Percentiles rank a stretch among this genome's conserved stretches.
Conservation (phyloP, 2,888 invertebrate species). For the Pyrgus malvae region DNA sequence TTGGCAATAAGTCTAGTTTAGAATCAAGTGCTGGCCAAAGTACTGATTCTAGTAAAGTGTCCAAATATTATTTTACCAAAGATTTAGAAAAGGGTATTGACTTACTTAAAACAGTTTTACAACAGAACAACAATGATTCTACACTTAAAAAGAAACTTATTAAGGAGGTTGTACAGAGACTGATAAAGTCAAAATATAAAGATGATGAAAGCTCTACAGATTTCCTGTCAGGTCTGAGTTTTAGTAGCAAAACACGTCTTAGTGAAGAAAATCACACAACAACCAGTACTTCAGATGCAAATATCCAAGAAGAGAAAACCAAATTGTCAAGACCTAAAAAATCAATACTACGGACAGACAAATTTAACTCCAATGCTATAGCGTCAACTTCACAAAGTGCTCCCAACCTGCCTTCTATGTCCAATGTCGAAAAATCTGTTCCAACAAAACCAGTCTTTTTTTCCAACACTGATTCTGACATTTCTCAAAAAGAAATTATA, state of each 20-base stretch:
- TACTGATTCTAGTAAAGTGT: conserved; percentile 69
- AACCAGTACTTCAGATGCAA: conserved; percentile 67
- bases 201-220: conserved; percentile 79
- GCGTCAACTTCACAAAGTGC: conserved; percentile 73
- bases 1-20: conserved; percentile 69
- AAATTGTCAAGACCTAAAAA: conserved; percentile 57
- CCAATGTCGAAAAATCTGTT: conserved; percentile 48
- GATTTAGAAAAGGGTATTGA: conserved; percentile 84
- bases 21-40: conserved; percentile 67
- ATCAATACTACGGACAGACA: conserved; percentile 65
- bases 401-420: conserved; percentile 60
- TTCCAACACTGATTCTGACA: conserved; percentile 63
- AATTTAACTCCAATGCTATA: conserved; percentile 59
- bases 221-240: conserved; percentile 71
- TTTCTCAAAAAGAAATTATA: conserved; percentile 56
- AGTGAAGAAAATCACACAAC: conserved; percentile 49
- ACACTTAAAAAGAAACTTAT: conserved; percentile 83
- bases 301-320: conserved; percentile 48
- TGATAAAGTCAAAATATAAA: conserved; percentile 81
- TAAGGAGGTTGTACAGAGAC: conserved; percentile 83
- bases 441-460: conserved; percentile 37
- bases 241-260: conserved; percentile 51
- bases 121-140: conserved; percentile 81
- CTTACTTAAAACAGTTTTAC: conserved; percentile 81
- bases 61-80: conserved; percentile 70